Conservation (phyloP, 1,140 invertebrate genomes). For the Sinonovacula constricta region DNA sequence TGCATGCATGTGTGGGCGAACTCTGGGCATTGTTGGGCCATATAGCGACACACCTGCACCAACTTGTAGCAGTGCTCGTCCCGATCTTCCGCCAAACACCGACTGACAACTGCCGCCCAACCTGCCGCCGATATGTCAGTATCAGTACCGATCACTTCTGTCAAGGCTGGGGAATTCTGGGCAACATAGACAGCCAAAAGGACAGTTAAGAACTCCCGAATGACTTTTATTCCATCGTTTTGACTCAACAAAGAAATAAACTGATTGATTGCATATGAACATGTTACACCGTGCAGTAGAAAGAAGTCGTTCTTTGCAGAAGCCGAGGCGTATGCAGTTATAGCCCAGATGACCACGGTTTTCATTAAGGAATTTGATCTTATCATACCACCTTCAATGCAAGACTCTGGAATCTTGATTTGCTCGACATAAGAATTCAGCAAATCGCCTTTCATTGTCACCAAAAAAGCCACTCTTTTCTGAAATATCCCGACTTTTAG, state of each 20-base stretch:
- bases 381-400: background rate
- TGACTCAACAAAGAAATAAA: constrained; percentile 15
- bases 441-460: constrained; percentile 2
- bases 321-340: constrained; percentile 1
- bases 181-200: constrained; percentile 32
- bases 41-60: constrained; percentile 32
- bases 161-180: constrained; percentile 12
- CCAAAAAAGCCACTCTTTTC: constrained; percentile 1
- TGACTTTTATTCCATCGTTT: constrained; percentile 8
- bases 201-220: constrained; percentile 9
- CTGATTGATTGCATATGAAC: constrained; percentile 12
- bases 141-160: background rate
- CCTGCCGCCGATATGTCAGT: constrained; percentile 7
- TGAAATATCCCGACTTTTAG: constrained; percentile 33
- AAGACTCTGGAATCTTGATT: background rate
- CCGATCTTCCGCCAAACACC: background rate
- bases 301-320: constrained; percentile 29
- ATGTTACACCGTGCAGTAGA: constrained; percentile 38
- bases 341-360: constrained; percentile 6
- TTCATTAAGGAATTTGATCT: background rate
- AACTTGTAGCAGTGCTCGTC: constrained; percentile 39
- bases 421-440: constrained; percentile 11
- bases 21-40: constrained; percentile 13
- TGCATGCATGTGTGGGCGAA: constrained; percentile 10
- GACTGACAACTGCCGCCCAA: constrained; percentile 12